Evolutionary conservation across 1,140 invertebrate species (phyloP).

Genomic region (Rhagoletis pomonella): DNA sequence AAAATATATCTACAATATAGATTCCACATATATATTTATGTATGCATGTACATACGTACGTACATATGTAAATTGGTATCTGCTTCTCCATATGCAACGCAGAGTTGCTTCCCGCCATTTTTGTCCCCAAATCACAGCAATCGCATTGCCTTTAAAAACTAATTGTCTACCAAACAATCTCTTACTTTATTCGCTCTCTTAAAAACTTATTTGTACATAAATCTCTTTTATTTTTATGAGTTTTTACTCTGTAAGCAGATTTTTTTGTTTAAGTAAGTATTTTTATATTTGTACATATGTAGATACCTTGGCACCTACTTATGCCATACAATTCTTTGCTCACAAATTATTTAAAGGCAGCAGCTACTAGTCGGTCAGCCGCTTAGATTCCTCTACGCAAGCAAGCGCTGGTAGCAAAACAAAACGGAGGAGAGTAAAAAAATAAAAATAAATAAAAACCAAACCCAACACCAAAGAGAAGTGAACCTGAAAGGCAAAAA

Average conservation of each 20-base stretch:
- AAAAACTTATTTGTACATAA: neutral
- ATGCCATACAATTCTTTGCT: neutral
- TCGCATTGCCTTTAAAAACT: slow-evolving; percentile 16
- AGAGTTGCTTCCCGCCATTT: slow-evolving; percentile 43
- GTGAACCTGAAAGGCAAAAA: too few species aligned
- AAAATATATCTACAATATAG: too few species aligned
- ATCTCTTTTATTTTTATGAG: neutral
- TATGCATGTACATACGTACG: neutral
- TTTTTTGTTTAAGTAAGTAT: neutral
- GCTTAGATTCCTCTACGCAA: neutral
- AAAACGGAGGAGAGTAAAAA: neutral
- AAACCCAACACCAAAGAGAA: too few species aligned
- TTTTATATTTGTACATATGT: neutral
- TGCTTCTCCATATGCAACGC: neutral
- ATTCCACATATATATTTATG: neutral
- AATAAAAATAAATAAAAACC: neutral
- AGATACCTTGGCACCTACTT: slow-evolving; percentile 1
- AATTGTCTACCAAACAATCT: neutral
- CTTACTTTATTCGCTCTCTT: slow-evolving; percentile 2
- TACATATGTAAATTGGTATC: neutral
- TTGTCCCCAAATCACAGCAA: slow-evolving; percentile 30
- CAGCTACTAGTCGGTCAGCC: neutral
- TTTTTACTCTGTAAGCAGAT: neutral
- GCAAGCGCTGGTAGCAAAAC: slow-evolving; percentile 5
- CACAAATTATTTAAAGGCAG: neutral